Base-by-base conservation (phyloP, 2,797 vertebrate genomes). In the Acrossocheilus fasciatus region DNA sequence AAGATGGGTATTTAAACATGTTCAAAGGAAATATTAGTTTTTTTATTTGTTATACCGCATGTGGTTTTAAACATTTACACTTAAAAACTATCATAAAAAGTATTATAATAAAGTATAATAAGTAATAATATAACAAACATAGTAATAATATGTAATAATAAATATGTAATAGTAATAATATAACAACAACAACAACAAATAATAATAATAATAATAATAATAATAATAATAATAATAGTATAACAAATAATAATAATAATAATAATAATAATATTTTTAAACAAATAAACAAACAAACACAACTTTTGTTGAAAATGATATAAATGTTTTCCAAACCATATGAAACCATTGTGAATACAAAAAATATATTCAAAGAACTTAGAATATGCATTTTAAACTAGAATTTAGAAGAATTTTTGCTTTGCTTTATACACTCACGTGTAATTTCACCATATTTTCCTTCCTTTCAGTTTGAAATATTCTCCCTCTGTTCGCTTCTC, bases 401-500 rank as follows among this genome's bases (percentile, higher is more conserved):
- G 0, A 50, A 75, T 50, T 50, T 50, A 10, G 10, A 26, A 26
- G 15, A 75, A 34, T 6, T 7, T 20, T 57, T 14, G 4, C 1
- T 18, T 78, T 62, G 15, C 50, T 23, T 76, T 11, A 11, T 12
- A 77, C 34, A 23, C 20, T 34, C 47, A 54, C 18, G 59, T n/a
- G 12, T n/a, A 41, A 59, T 36, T 78, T 77, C 34, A 9, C 75
- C 75, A n/a, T 57, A 66, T 66, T 41, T 80, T 20, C 47, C 6
- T 23, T 74, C 26, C 36, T 86, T 84, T 50, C 64, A 75, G n/a
- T 81, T 34, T 84, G 73, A 69, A 82, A 84, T 85, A 23, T 66
- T 68, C 43, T 80, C 10, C 23, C n/a, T 81, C 83, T 47, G 90
- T 90, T 92, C 81, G 82, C 75, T 84, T 89, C 2, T 52, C 87